These are phyloP conservation scores for Micromys minutus DNA, from an alignment of 2,113 vertebrate species.

Conservation along the genomic window DNA sequence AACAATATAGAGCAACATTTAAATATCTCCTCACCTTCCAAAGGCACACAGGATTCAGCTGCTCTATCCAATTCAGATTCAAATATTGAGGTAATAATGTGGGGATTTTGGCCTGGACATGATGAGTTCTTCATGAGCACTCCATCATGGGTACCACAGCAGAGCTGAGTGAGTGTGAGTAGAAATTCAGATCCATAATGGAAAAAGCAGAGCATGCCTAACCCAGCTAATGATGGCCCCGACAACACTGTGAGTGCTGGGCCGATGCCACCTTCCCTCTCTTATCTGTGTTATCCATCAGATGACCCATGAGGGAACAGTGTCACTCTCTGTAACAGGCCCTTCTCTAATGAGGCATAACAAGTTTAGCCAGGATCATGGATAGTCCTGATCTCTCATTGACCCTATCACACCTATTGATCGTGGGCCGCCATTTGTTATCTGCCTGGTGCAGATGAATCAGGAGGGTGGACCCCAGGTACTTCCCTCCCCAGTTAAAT, in stretches of 20 bases:
- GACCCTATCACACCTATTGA: conserved; percentile 86
- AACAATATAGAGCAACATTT: neutral
- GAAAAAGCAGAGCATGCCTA: conserved; percentile 77
- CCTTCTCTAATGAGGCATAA: conserved; percentile 87
- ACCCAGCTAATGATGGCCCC: conserved; percentile 79
- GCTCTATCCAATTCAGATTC: neutral
- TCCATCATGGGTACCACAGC: conserved; percentile 3
- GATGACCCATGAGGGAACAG: conserved; percentile 82
- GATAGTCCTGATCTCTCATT: conserved; percentile 87
- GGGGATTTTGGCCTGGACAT: neutral
- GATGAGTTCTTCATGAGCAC: conserved; percentile 38
- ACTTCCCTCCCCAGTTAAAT: conserved; percentile 70
- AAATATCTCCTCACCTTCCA: neutral
- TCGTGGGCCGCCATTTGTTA: conserved; percentile 85
- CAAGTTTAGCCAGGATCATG: conserved; percentile 87
- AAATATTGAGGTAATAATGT: neutral
- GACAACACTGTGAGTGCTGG: conserved; percentile 76
- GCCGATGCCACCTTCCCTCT: conserved; percentile 76
- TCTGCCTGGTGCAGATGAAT: conserved; percentile 78
- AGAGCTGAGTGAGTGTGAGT: conserved; percentile 18
- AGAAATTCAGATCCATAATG: conserved; percentile 78
- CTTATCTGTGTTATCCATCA: conserved; percentile 86
- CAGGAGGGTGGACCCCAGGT: conserved; percentile 75
- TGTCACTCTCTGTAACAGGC: conserved; percentile 82
- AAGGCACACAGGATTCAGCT: neutral